Base-by-base conservation (phyloP, 2,797 vertebrate genomes). In the Miichthys miiuy region DNA sequence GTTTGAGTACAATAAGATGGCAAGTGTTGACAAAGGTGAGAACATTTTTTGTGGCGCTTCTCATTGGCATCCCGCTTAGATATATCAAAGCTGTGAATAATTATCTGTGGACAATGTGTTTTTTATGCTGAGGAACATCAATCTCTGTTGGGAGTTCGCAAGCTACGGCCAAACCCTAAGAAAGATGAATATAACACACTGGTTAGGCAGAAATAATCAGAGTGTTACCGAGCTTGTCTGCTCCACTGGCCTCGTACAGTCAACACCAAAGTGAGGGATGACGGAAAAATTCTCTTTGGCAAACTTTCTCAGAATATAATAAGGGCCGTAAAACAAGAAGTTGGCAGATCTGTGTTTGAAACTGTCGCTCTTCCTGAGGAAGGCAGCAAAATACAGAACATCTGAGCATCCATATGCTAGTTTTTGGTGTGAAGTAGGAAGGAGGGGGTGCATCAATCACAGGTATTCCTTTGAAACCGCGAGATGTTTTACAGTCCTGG, bases 161-260 rank as follows among this genome's bases (percentile, higher is more conserved):
- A 76, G 80, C 84, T 57, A 44, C 52, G 25, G 79, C 74, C 75
- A 63, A 52, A 75, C 58, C 34, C 42, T 10, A 47, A 80, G 83
- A 81, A 86, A 80, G 88, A 93, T 88, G 82, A 87, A 87, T 83
- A 79, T 51, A 84, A 88, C 74, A 46, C 69, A 67, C 71, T 65
- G 74, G 80, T 85, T 79, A 23, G 52, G 76, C 70, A 57, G 82
- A 81, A 82, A 88, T 88, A 89, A 86, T 87, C 82, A 85, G 74
- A 73, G 72, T 23, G 75, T 78, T 83, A 81, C 75, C 34, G 21
- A 65, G 81, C 77, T 63, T 11, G 77, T 82, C 85, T 90, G 89
- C 88, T 89, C 89, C 85, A 89, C 86, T 92, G 91, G 89, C 91
- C 92, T 90, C 88, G 83, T 92, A 89, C 90, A 85, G 87, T 86